These are phyloP conservation scores for Harpalus rufipes DNA, from an alignment of 2,888 invertebrate species.

Conservation along the genomic window DNA sequence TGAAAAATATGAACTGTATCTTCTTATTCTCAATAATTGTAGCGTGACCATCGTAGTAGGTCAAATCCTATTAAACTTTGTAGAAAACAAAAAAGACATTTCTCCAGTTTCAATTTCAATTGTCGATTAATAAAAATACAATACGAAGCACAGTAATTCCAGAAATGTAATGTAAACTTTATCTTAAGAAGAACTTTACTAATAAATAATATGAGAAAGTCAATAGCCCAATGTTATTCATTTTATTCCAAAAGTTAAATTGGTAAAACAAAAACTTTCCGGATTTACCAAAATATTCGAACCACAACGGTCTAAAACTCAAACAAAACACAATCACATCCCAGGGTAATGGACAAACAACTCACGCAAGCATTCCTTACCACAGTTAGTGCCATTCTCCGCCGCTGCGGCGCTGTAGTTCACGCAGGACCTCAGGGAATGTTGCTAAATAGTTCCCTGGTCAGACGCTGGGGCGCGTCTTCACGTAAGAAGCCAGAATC, in stretches of 20 bases:
- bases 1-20: too few species aligned
- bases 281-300: slow-evolving; percentile 22
- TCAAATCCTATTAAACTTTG: too few species aligned
- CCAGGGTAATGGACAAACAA: slow-evolving; percentile 24
- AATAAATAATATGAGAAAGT: neutral
- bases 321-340: slow-evolving; percentile 43
- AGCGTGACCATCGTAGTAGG: too few species aligned
- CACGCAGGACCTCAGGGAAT: slow-evolving; percentile 13
- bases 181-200: neutral
- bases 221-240: neutral
- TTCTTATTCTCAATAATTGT: too few species aligned
- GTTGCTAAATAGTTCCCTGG: slow-evolving; percentile 31
- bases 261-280: slow-evolving; percentile 31
- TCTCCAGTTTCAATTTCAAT: too few species aligned
- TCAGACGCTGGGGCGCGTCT: neutral
- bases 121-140: too few species aligned
- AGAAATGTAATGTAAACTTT: neutral
- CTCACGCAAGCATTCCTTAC: slow-evolving; percentile 43
- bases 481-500: neutral
- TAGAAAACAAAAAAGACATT: too few species aligned
- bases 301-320: slow-evolving; percentile 21
- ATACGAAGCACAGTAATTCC: neutral
- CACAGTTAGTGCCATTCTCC: slow-evolving; percentile 33
- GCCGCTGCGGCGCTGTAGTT: slow-evolving; percentile 27
- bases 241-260: slow-evolving; percentile 46